Base-by-base conservation (phyloP, 2,113 vertebrate genomes). In the Sus scrofa region DNA sequence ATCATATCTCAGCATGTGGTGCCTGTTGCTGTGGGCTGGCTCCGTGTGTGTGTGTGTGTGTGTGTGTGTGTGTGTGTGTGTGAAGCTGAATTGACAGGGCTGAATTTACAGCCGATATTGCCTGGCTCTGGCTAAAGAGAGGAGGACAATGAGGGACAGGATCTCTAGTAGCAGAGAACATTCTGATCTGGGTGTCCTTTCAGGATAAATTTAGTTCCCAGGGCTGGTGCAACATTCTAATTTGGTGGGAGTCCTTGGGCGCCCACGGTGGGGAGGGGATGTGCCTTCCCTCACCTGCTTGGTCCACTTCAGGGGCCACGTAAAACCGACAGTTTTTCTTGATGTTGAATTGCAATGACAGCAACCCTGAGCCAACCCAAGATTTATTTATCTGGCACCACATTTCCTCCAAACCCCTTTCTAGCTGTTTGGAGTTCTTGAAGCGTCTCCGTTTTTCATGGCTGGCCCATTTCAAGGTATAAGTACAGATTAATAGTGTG, bases 101-200 rank as follows among this genome's bases (percentile, higher is more conserved):
- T 74, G 37, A 73, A 26, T 77, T 73, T 58, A 63, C 20, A 63
- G 90, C 62, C 1, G 0, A 19, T 37, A 20, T 70, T 24, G 73
- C 58, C 68, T 81, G 78, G 63, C 60, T 91, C 63, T 93, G 75
- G 74, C 67, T 8, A 79, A 30, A 84, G 39, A 83, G 78, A 26
- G n/a, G 54, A 68, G 81, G 73, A 89, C 68, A 65, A 12, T 24
- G 73, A 88, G 68, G 88, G 94, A 74, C 77, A 56, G 94, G 56
- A 27, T 39, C 83, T 82, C 91, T 27, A 60, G 74, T 2, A 60
- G 94, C 18, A 37, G 95, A 94, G 97, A 94, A 95, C 92, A 81
- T 95, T 96, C 94, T 91, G 89, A 91, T 96, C 93, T 65, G 37
- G 68, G 52, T 79, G 94, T 96, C 85, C 82, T 94, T 91, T 95